Base-by-base conservation (phyloP, 2,113 vertebrate genomes). In the Eretmochelys imbricata region DNA sequence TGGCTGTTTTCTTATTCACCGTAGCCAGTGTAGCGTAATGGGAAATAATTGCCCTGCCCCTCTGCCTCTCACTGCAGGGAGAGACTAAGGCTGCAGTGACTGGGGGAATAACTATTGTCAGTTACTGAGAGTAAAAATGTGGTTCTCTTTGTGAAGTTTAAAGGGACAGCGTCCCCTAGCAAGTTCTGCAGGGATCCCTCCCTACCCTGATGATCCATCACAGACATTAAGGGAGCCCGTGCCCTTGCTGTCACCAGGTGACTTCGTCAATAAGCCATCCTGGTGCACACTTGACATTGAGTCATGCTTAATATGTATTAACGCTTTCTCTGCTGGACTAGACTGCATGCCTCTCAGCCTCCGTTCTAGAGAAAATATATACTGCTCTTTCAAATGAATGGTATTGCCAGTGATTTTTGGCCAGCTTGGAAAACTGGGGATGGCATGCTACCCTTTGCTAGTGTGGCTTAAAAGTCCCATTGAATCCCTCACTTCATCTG, bases 231-330 rank as follows among this genome's bases (percentile, higher is more conserved):
- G 96, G 96, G 96, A 97, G 97, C 96, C 97, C 95, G 89, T 96
- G 96, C 96, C 97, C 35, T 96, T 38, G 69, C 96, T 96, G 96
- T 93, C 96, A 91, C 96, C 96, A 92, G 96, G 96, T 96, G 97
- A 95, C 96, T 97, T 89, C 94, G 91, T 75, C 85, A 93, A 95
- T 96, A 95, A 97, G 92, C 95, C 95, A 92, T 97, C 42, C 95
- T 95, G 95, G 93, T 93, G 94, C 89, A 57, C 94, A 55, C 92
- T 96, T 97, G 96, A 95, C 96, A 94, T 91, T 93, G 91, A 92
- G 72, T 50, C 80, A 92, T 91, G 92, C 95, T 95, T 95, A 81
- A 75, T 85, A 42, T 48, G 85, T 95, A 78, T 82, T 95, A 97
- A n/a, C 87, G 82, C 93, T 95, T 90, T 93, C 87, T 69, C 46